Conservation (phyloP, 2,888 invertebrate species). For the Parnassius glacialis region DNA sequence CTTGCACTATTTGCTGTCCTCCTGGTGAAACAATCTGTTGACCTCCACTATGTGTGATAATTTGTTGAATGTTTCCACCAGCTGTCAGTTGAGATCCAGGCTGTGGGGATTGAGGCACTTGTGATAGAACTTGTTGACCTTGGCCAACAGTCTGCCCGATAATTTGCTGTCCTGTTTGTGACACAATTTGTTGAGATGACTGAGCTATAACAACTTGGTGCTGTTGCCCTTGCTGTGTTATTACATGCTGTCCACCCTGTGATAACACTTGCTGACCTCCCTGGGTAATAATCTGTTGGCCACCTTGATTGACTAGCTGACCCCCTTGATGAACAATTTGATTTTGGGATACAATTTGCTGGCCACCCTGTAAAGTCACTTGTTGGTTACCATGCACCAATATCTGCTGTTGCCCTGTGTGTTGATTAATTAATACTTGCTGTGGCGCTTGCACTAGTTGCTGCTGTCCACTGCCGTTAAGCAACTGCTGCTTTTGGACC, state of each 20-base stretch:
- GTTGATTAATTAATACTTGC: constrained; percentile 75
- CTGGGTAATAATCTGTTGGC: constrained; percentile 69
- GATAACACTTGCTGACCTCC: constrained; percentile 70
- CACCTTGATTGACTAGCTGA: constrained; percentile 69
- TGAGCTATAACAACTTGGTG: constrained; percentile 76
- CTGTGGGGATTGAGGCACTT: constrained; percentile 70
- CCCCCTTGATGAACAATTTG: constrained; percentile 75
- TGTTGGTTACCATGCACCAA: constrained; percentile 76
- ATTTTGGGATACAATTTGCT: constrained; percentile 71
- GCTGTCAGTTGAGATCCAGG: constrained; percentile 53
- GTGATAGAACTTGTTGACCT: constrained; percentile 66
- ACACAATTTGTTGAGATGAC: constrained; percentile 73
- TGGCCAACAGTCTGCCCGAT: constrained; percentile 67
- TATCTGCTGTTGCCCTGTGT: constrained; percentile 74
- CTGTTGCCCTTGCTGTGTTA: constrained; percentile 71
- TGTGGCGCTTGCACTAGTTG: constrained; percentile 77
- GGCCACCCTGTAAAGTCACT: constrained; percentile 71
- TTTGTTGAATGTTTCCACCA: constrained; percentile 73
- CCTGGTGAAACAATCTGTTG: constrained; percentile 75
- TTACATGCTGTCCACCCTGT: constrained; percentile 74
- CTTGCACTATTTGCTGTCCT: constrained; percentile 70
- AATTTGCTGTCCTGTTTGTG: constrained; percentile 72
- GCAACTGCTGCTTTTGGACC: constrained; percentile 80
- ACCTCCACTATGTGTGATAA: constrained; percentile 72
- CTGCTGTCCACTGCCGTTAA: constrained; percentile 77